Conservation (phyloP, 2,888 invertebrate genomes). For the Onthophagus sagittarius region DNA sequence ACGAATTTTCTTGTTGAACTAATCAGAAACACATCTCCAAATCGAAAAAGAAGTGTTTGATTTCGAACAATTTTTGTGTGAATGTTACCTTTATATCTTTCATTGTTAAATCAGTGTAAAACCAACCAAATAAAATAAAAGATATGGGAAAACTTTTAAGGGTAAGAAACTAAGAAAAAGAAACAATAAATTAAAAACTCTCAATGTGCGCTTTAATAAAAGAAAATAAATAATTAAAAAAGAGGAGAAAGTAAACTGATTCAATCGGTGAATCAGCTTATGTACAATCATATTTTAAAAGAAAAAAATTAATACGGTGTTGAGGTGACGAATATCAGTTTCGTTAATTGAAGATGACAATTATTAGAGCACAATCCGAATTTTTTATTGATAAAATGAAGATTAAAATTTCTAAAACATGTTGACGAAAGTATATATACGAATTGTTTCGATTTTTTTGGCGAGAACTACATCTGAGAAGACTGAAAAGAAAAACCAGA, state of each 20-base stretch:
- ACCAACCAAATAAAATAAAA: not conserved
- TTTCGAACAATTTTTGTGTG: slow-evolving; percentile 15
- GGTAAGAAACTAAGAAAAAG: not conserved
- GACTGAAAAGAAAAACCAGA: slow-evolving; percentile 16
- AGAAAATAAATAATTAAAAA: not conserved
- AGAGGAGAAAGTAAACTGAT: not conserved
- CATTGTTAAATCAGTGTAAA: not conserved
- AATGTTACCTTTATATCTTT: slow-evolving; percentile 22
- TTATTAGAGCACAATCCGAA: slow-evolving; percentile 35
- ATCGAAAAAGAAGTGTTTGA: slow-evolving; percentile 13
- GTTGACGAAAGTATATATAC: not conserved
- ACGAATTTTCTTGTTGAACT: slow-evolving; percentile 22
- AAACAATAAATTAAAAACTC: not conserved
- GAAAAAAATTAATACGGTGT: slow-evolving; percentile 2
- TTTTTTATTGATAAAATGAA: slow-evolving; percentile 26
- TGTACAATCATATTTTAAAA: slow-evolving; percentile 3
- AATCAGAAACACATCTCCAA: slow-evolving; percentile 4
- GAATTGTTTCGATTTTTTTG: not conserved
- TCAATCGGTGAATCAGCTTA: not conserved
- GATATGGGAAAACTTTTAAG: not conserved
- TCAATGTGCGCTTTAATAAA: not conserved
- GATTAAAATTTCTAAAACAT: slow-evolving; percentile 6
- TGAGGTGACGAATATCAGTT: slow-evolving; percentile 16
- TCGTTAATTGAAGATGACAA: slow-evolving; percentile 20
- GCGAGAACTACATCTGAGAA: slow-evolving; percentile 5